Percentiles rank a stretch among this genome's conserved stretches.
Evolutionary conservation across 30 jellyfish, hydroid and myxozoan species (phyloP).

Genomic region (Rhopilema esculentum): DNA sequence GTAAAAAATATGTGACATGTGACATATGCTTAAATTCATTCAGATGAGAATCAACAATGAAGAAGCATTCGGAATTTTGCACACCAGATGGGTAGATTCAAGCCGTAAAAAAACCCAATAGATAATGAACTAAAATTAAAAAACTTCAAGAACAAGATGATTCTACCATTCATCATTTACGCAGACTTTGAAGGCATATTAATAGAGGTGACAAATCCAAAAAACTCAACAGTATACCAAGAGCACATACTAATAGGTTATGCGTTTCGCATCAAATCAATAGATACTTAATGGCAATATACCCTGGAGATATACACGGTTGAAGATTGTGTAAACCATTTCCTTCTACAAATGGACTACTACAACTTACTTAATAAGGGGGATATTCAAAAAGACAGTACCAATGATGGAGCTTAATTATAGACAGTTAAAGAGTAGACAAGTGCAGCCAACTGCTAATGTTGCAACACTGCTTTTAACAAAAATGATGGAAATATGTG

Average conservation of each 20-base stretch:
- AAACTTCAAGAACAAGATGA: conserved; percentile 35
- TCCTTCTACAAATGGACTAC: conserved; percentile 24
- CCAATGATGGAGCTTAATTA: conserved; percentile 29
- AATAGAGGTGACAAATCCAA: background rate
- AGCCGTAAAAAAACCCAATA: conserved; percentile 49
- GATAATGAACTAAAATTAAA: conserved; percentile 25
- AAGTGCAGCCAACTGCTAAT: conserved; percentile 43
- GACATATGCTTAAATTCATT: background rate
- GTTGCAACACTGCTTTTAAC: no score
- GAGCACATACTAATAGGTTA: conserved; percentile 58
- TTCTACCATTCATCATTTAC: background rate
- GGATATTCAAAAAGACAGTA: conserved; percentile 23
- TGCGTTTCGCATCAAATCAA: conserved; percentile 40
- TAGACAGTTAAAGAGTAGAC: conserved; percentile 3
- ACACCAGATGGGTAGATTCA: conserved; percentile 42
- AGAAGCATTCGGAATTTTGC: conserved; percentile 40
- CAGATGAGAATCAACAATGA: background rate
- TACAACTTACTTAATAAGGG: background rate
- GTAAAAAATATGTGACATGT: background rate
- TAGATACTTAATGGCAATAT: conserved; percentile 21
- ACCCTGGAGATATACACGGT: conserved; percentile 59
- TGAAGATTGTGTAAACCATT: conserved; percentile 26
- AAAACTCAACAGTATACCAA: conserved; percentile 13
- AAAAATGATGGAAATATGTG: no score
- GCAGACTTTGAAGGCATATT: conserved; percentile 8